These are phyloP conservation scores for Physella acuta DNA, from an alignment of 1,140 invertebrate species.

Conservation along the genomic window DNA sequence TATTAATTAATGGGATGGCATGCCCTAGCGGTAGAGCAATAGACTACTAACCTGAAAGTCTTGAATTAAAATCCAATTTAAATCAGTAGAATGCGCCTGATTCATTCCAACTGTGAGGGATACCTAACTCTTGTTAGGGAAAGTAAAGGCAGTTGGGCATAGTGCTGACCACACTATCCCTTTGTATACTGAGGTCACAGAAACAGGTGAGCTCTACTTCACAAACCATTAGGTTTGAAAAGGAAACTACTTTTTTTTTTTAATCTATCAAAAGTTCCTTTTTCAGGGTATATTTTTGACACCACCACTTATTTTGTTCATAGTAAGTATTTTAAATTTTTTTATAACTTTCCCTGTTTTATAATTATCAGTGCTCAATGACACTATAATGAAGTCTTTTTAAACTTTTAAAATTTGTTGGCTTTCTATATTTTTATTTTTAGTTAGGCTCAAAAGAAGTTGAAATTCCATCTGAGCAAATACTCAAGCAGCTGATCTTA, in stretches of 20 bases:
- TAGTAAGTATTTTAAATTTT: constrained; percentile 2
- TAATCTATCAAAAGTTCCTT: neutral
- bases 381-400: neutral
- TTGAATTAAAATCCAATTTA: neutral
- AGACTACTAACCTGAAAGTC: no score
- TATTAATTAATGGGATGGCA: neutral
- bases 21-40: no score
- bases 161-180: no score
- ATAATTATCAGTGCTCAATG: neutral
- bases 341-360: neutral
- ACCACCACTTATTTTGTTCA: neutral
- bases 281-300: constrained; percentile 15
- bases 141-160: no score
- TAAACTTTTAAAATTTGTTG: neutral
- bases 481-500: constrained; percentile 15
- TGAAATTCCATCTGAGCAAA: constrained; percentile 13
- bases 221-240: no score
- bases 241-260: no score
- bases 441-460: constrained; percentile 5
- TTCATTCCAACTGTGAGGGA: neutral
- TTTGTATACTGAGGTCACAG: no score
- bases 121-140: no score
- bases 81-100: neutral
- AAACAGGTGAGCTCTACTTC: no score
- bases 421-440: neutral